Conservation (phyloP, 2,888 invertebrate genomes). For the Azorinus chamasolen region DNA sequence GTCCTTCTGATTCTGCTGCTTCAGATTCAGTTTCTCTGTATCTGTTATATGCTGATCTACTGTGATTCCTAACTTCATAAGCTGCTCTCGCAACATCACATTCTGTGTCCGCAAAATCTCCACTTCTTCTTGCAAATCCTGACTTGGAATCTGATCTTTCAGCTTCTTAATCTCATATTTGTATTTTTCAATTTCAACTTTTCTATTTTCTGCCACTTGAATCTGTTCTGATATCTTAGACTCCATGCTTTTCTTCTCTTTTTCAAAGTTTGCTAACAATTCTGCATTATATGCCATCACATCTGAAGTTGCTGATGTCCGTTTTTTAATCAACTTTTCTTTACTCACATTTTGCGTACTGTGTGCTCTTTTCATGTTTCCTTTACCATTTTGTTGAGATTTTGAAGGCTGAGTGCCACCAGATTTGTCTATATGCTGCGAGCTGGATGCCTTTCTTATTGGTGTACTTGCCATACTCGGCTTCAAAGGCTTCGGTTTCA, state of each 20-base stretch:
- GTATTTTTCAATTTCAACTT: slow-evolving; percentile 87
- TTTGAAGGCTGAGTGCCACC: slow-evolving; percentile 52
- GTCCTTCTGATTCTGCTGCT: slow-evolving; percentile 69
- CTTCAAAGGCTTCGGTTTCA: slow-evolving; percentile 76
- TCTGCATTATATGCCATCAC: slow-evolving; percentile 86
- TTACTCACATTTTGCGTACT: slow-evolving; percentile 85
- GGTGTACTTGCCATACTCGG: slow-evolving; percentile 66
- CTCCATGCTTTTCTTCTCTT: slow-evolving; percentile 86
- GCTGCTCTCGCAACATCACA: slow-evolving; percentile 82
- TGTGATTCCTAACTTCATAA: slow-evolving; percentile 85
- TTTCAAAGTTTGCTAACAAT: slow-evolving; percentile 86
- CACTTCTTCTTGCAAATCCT: slow-evolving; percentile 81
- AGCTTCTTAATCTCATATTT: slow-evolving; percentile 86
- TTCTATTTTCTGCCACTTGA: slow-evolving; percentile 86
- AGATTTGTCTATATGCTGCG: slow-evolving; percentile 82
- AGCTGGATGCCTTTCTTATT: slow-evolving; percentile 84
- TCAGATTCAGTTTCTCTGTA: slow-evolving; percentile 86
- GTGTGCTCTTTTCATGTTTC: slow-evolving; percentile 83
- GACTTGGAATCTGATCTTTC: slow-evolving; percentile 80
- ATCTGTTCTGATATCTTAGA: slow-evolving; percentile 86
- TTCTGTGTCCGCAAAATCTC: slow-evolving; percentile 85
- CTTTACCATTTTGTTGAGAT: slow-evolving; percentile 43
- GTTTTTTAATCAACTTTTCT: slow-evolving; percentile 76
- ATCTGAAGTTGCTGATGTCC: slow-evolving; percentile 83
- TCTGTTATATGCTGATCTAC: slow-evolving; percentile 86